Evolutionary conservation across 2,888 invertebrate genomes (phyloP).

Genomic region (Pristionchus entomophagus): DNA sequence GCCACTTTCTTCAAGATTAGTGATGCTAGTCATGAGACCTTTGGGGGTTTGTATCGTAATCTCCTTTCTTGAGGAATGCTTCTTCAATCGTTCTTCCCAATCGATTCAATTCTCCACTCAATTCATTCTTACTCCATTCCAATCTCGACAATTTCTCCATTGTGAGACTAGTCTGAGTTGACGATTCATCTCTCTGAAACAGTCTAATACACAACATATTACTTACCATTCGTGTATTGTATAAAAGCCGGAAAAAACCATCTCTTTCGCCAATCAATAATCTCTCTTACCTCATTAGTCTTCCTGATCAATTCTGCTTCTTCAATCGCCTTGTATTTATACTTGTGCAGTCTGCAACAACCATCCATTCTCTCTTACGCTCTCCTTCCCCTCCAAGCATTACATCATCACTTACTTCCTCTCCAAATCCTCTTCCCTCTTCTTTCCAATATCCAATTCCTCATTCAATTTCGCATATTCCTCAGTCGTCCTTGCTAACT

Average conservation of each 20-base stretch:
- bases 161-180: background rate
- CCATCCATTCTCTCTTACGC: background rate
- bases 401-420: background rate
- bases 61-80: background rate
- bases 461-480: background rate
- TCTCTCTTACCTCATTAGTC: background rate
- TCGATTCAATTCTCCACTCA: background rate
- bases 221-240: no score
- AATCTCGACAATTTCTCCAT: slow-evolving; percentile 1
- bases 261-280: background rate
- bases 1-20: background rate
- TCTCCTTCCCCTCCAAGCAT: background rate
- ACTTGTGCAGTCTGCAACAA: background rate
- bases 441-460: background rate
- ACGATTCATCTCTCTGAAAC: background rate
- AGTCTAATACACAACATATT: background rate
- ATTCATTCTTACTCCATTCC: background rate
- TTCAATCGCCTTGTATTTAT: background rate
- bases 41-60: background rate
- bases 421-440: no score
- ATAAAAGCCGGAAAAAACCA: background rate
- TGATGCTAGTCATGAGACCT: background rate
- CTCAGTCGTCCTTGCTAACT: background rate
- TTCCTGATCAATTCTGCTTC: background rate
- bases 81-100: background rate